These are phyloP conservation scores for Sitodiplosis mosellana DNA, from an alignment of 1,140 invertebrate species.

Conservation along the genomic window DNA sequence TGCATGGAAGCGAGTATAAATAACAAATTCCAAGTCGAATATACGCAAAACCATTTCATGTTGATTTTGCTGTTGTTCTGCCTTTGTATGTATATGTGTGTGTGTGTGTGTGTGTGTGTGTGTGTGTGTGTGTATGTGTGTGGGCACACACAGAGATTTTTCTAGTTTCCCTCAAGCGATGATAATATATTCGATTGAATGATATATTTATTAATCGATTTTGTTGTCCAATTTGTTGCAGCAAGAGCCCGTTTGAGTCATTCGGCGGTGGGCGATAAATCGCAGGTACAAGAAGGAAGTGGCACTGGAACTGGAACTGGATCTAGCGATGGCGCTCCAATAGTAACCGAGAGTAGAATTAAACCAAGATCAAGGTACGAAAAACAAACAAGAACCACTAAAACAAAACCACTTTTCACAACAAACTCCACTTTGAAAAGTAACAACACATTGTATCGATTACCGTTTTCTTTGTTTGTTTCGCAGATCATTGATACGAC, in stretches of 20 bases:
- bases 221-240: slow-evolving; percentile 5
- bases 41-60: no score
- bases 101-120: no score
- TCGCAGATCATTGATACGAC: slow-evolving; percentile 55
- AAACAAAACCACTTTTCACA: not conserved
- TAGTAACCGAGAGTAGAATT: slow-evolving; percentile 12
- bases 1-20: no score
- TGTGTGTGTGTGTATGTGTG: no score
- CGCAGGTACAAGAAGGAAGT: slow-evolving; percentile 2
- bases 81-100: no score
- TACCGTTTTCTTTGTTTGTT: not conserved
- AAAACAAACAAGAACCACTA: slow-evolving; percentile 2
- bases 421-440: not conserved
- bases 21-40: no score
- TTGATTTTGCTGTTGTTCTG: not conserved
- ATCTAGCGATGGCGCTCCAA: slow-evolving; percentile 17
- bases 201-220: not conserved
- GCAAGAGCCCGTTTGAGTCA: slow-evolving; percentile 22
- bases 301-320: slow-evolving; percentile 6
- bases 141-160: no score
- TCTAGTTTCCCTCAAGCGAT: not conserved
- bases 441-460: not conserved
- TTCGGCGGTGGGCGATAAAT: slow-evolving; percentile 19
- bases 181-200: not conserved
- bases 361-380: slow-evolving; percentile 9